Percentiles rank a stretch among this genome's conserved stretches.
Conservation (phyloP, 2,888 invertebrate genomes). For the Drymonia ruficornis region DNA sequence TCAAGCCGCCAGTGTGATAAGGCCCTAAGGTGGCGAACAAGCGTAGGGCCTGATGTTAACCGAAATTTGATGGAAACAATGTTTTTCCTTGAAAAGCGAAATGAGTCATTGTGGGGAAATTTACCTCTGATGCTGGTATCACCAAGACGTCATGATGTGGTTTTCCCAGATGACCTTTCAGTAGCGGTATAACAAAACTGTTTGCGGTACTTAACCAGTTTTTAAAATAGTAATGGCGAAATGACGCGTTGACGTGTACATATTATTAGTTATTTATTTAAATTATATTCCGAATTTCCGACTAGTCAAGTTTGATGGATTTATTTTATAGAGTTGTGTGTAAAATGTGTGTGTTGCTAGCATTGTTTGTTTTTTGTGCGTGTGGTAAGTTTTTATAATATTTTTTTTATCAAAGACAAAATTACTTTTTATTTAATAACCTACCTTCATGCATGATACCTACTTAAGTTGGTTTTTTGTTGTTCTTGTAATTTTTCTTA, state of each 20-base stretch:
- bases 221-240: conserved; percentile 3
- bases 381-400: neutral
- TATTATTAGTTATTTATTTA: conserved; percentile 1
- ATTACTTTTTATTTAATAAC: no score
- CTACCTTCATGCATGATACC: no score
- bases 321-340: conserved; percentile 6
- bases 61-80: no score
- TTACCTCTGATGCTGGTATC: conserved; percentile 14
- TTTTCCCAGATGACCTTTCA: conserved; percentile 17
- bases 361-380: conserved; percentile 3
- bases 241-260: conserved; percentile 11
- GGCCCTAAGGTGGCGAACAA: no score
- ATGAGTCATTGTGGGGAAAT: neutral
- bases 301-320: conserved; percentile 21
- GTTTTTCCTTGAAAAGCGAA: no score
- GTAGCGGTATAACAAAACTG: neutral
- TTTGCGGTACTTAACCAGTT: conserved; percentile 5
- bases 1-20: no score
- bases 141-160: conserved; percentile 7
- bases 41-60: no score
- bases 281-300: no score
- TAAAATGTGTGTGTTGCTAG: conserved; percentile 15
- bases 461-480: no score
- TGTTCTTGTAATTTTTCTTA: no score
- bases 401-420: no score